Evolutionary conservation across 1,140 invertebrate species (phyloP).

Genomic region (Brachionus asplanchnoidis): DNA sequence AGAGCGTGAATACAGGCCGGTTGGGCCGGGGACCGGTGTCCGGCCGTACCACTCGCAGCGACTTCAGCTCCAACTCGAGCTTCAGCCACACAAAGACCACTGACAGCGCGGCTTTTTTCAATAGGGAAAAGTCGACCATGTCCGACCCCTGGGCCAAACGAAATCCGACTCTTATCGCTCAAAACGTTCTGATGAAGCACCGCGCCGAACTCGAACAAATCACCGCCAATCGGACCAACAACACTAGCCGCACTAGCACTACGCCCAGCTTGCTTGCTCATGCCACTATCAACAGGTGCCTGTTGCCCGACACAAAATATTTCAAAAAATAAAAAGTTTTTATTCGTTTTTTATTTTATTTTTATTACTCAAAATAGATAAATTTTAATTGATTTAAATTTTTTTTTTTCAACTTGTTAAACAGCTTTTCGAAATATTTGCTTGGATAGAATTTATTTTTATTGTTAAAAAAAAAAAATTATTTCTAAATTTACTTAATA

Average conservation of each 20-base stretch:
- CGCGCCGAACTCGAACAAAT: conserved; percentile 32
- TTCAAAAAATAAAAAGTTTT: conserved; percentile 19
- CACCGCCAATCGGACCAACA: neutral
- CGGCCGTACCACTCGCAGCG: conserved; percentile 3
- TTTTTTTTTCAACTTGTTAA: neutral
- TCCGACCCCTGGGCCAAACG: conserved; percentile 30
- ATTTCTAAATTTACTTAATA: neutral
- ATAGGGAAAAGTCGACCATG: neutral
- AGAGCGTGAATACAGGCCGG: neutral
- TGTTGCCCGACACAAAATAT: conserved; percentile 40
- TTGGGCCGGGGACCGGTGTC: neutral
- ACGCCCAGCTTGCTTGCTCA: neutral
- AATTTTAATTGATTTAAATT: too few relatives aligned
- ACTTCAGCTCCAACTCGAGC: conserved; percentile 2
- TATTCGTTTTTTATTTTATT: neutral
- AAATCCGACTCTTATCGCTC: conserved; percentile 32
- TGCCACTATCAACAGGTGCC: neutral
- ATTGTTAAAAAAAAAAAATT: neutral
- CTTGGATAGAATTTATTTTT: neutral
- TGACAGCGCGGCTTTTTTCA: neutral
- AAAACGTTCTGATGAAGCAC: conserved; percentile 35
- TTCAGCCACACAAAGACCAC: neutral
- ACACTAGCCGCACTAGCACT: conserved; percentile 18
- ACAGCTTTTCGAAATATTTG: neutral
- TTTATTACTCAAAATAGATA: neutral